Conservation (phyloP, 2,888 invertebrate species). For the Liopterus haemorrhoidalis region DNA sequence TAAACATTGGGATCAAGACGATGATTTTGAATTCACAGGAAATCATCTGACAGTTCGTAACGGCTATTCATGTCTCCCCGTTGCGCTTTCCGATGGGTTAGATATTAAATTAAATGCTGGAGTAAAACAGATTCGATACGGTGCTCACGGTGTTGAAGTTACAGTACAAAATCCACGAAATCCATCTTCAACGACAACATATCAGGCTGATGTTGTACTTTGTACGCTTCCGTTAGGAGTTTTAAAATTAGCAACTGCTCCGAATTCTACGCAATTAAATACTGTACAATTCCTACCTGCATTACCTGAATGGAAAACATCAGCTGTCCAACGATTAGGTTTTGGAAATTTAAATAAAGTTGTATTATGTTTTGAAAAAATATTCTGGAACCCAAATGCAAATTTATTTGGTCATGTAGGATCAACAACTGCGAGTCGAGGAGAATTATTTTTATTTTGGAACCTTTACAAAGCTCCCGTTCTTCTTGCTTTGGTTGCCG, state of each 20-base stretch:
- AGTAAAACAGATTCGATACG: slow-evolving; percentile 81
- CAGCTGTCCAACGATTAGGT: slow-evolving; percentile 89
- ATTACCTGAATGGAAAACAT: slow-evolving; percentile 92
- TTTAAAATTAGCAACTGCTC: slow-evolving; percentile 71
- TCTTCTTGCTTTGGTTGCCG: slow-evolving; percentile 88
- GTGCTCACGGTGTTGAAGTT: slow-evolving; percentile 70
- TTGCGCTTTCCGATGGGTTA: slow-evolving; percentile 85
- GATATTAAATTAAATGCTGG: slow-evolving; percentile 90
- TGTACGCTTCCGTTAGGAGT: slow-evolving; percentile 96
- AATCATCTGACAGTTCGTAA: slow-evolving; percentile 95
- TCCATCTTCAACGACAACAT: slow-evolving; percentile 54
- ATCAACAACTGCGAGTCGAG: slow-evolving; percentile 89
- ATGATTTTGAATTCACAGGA: slow-evolving; percentile 97
- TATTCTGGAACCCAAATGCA: slow-evolving; percentile 96
- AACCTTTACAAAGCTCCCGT: slow-evolving; percentile 93
- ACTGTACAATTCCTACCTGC: slow-evolving; percentile 91
- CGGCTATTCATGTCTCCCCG: slow-evolving; percentile 94
- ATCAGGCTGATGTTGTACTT: slow-evolving; percentile 83
- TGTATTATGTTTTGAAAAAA: slow-evolving; percentile 93
- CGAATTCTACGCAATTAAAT: slow-evolving; percentile 66
- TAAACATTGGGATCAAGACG: slow-evolving; percentile 99
- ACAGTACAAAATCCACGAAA: slow-evolving; percentile 70
- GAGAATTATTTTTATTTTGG: slow-evolving; percentile 97
- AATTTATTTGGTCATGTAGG: slow-evolving; percentile 97
- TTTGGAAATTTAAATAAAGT: slow-evolving; percentile 96